A percentile compares a stretch with the other conserved stretches of the same genome.
Evolutionary conservation across 53 echinoderm and acorn worm species (phyloP).

Genomic region (Paracentrotus lividus): DNA sequence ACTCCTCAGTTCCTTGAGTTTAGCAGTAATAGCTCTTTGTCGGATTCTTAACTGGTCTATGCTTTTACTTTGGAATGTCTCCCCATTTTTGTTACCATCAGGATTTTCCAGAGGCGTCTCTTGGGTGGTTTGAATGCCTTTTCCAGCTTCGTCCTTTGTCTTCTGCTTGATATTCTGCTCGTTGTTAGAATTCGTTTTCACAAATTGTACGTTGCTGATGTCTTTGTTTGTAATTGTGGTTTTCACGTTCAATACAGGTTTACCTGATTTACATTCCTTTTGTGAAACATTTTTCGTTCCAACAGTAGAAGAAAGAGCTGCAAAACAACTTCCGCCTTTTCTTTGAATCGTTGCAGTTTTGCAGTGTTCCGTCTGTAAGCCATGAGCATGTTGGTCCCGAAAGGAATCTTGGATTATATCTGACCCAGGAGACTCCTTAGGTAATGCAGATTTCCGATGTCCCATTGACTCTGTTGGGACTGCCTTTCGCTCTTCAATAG

Average conservation of each 20-base stretch:
- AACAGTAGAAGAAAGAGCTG: neutral
- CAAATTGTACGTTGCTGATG: neutral
- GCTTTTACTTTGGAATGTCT: neutral
- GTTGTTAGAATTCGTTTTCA: neutral
- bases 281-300: neutral
- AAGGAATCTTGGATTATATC: neutral
- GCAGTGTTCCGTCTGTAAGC: neutral
- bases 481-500: neutral
- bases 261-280: neutral
- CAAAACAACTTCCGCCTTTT: neutral
- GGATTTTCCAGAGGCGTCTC: neutral
- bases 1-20: slow-evolving; percentile 54
- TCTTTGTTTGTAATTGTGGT: neutral
- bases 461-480: neutral
- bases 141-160: neutral
- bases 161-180: neutral
- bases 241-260: neutral
- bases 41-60: neutral
- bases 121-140: too few relatives aligned
- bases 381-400: neutral
- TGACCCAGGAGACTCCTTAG: neutral
- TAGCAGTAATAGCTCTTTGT: slow-evolving; percentile 20
- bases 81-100: neutral
- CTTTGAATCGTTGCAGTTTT: neutral
- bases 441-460: neutral